Conservation (phyloP, 2,113 vertebrate species). For the Eidolon helvum region DNA sequence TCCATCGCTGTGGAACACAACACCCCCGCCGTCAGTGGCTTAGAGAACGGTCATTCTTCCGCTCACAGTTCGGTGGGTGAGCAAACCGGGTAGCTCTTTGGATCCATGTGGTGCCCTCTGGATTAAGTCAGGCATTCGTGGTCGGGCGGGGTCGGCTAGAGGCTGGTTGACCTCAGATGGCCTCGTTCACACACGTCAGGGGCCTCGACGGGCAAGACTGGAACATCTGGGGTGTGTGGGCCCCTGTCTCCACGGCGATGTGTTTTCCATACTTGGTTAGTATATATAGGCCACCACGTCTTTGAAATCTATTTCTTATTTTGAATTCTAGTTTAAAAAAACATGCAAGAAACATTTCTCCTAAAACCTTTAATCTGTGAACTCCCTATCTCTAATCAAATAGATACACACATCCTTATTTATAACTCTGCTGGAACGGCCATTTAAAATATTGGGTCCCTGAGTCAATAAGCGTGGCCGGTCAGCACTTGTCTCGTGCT, state of each 20-base stretch:
- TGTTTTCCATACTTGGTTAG: background rate
- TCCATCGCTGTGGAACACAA: background rate
- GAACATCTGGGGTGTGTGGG: background rate
- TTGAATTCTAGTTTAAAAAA: background rate
- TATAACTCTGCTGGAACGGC: background rate
- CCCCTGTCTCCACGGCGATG: background rate
- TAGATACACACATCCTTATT: background rate
- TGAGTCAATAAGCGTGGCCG: background rate
- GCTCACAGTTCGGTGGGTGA: background rate
- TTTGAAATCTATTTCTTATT: background rate
- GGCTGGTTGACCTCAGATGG: background rate
- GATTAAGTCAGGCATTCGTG: background rate
- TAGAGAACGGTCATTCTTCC: background rate
- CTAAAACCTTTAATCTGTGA: background rate
- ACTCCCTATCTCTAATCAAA: background rate
- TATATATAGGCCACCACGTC: background rate
- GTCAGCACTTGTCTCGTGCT: background rate
- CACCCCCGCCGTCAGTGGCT: background rate
- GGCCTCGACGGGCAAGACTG: background rate
- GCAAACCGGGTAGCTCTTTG: background rate
- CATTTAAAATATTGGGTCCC: background rate
- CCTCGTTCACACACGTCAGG: background rate
- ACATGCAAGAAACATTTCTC: background rate
- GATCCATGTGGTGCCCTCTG: background rate
- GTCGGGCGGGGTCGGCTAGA: background rate